Conservation (phyloP, 2,797 vertebrate genomes). For the Centropyge bicolor region DNA sequence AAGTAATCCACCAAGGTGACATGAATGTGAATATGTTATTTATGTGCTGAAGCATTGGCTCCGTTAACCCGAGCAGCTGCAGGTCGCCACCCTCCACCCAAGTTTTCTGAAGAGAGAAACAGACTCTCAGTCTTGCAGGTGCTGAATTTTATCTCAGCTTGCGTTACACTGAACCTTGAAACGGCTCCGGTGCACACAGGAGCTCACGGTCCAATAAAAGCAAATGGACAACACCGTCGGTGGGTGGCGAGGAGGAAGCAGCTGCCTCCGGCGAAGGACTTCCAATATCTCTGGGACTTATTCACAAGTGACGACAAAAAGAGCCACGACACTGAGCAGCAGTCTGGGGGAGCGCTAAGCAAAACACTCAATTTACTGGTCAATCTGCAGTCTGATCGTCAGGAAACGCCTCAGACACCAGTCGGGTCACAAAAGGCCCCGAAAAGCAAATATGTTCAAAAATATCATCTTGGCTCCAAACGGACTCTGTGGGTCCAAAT, state of each 20-base stretch:
- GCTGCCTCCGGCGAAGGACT: conserved; percentile 31
- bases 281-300: conserved; percentile 30
- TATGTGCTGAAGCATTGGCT: neutral
- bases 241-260: conserved; percentile 11
- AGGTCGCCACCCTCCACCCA: conserved; percentile 30
- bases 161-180: conserved; percentile 12
- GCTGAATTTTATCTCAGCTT: conserved; percentile 41
- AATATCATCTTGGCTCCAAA: neutral
- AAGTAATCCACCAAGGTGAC: neutral
- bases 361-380: conserved; percentile 35
- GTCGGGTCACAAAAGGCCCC: conserved; percentile 6
- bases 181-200: conserved; percentile 21
- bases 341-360: conserved; percentile 9
- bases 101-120: neutral
- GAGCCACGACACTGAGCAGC: conserved; percentile 26
- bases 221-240: conserved; percentile 51
- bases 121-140: neutral
- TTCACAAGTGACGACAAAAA: conserved; percentile 42
- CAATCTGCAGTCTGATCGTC: conserved; percentile 16
- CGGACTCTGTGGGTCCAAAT: neutral
- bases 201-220: conserved; percentile 43
- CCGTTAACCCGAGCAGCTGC: conserved; percentile 30
- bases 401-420: conserved; percentile 24
- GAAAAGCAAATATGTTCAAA: neutral
- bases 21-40: conserved; percentile 6